Conservation (phyloP, 2,888 invertebrate species). For the Cordilura impudica region DNA sequence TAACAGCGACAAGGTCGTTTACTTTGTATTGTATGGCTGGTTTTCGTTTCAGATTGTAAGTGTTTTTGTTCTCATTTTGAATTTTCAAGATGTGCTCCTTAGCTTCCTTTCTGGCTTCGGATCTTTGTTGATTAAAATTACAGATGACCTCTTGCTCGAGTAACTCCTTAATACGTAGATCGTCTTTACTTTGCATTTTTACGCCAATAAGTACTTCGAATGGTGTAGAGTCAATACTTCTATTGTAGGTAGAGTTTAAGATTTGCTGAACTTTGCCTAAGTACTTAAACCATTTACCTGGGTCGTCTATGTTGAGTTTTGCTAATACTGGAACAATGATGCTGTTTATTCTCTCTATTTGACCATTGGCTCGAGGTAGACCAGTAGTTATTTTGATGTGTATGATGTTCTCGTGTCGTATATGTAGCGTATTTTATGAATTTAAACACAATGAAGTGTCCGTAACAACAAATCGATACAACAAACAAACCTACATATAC, state of each 20-base stretch:
- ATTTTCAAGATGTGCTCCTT: constrained; percentile 25
- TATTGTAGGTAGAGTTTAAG: constrained; percentile 30
- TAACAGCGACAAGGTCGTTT: constrained; percentile 9
- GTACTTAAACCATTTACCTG: constrained; percentile 10
- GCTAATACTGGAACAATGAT: constrained; percentile 39
- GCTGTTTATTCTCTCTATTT: constrained; percentile 48
- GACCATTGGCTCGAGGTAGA: constrained; percentile 51
- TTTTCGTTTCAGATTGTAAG: constrained; percentile 13
- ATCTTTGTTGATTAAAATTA: constrained; percentile 1
- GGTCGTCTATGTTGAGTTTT: constrained; percentile 44
- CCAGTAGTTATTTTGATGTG: constrained; percentile 63
- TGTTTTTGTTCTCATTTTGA: constrained; percentile 28
- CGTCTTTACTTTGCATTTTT: constrained; percentile 26
- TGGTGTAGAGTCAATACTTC: constrained; percentile 35
- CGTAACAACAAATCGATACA: too few relatives aligned
- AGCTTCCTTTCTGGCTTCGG: constrained; percentile 21
- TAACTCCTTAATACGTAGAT: constrained; percentile 7
- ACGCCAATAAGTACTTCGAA: constrained; percentile 39
- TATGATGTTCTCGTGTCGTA: too few relatives aligned
- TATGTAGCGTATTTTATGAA: too few relatives aligned
- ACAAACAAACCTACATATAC: too few relatives aligned
- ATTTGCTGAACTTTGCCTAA: constrained; percentile 30
- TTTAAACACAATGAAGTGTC: too few relatives aligned
- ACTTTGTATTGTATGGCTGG: constrained; percentile 2
- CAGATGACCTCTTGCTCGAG: constrained; percentile 19